These are phyloP conservation scores for Lipotes vexillifer DNA, from an alignment of 2,113 vertebrate species.

Conservation along the genomic window DNA sequence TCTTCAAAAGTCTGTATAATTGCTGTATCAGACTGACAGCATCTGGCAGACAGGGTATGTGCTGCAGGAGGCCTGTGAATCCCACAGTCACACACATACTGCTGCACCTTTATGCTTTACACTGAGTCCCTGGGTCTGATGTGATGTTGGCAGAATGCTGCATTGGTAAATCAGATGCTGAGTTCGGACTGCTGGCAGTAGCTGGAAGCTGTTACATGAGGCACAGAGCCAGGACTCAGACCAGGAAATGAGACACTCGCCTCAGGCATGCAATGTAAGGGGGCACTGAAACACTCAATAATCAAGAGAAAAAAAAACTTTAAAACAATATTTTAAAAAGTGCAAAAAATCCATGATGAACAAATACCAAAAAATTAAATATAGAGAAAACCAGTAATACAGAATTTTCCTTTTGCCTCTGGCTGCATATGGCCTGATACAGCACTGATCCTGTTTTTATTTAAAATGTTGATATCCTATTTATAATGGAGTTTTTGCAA, in stretches of 20 bases:
- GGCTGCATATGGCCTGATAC: not conserved
- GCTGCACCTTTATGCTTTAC: not conserved
- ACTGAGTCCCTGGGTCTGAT: not conserved
- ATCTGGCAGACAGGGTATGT: not conserved
- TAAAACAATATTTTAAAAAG: not conserved
- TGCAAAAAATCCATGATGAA: not conserved
- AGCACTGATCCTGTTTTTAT: not conserved
- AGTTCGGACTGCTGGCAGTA: not conserved
- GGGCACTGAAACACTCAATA: not conserved
- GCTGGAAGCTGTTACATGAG: not conserved
- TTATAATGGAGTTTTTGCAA: not conserved
- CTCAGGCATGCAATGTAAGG: not conserved
- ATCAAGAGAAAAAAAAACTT: not conserved
- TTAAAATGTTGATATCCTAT: not conserved
- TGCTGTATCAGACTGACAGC: not conserved
- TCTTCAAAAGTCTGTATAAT: not conserved
- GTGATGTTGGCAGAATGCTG: not conserved
- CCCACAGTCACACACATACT: not conserved
- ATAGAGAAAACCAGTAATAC: not conserved
- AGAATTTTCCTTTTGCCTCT: not conserved
- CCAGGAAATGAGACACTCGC: not conserved
- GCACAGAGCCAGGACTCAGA: not conserved
- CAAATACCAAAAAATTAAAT: not conserved
- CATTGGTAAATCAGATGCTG: not conserved
- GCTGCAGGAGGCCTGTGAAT: not conserved